phyloP scores from a whole-genome alignment of 2,113 vertebrate species.

The Geococcyx californianus region DNA sequence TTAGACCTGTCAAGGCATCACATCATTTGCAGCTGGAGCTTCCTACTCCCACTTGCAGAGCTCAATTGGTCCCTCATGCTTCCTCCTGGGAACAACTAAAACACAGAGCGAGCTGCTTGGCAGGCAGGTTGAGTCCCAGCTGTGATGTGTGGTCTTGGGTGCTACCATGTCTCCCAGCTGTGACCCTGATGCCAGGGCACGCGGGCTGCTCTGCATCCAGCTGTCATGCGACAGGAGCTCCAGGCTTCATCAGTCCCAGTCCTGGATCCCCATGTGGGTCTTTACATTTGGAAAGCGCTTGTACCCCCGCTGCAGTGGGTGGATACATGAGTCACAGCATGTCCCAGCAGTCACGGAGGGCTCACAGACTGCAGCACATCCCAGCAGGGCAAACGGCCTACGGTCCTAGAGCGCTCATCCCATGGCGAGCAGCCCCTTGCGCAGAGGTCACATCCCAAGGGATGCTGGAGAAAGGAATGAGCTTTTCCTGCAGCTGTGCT shows the following conservation, averaged over 20 bases:
- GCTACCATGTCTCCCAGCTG: not conserved
- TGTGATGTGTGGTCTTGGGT: not conserved
- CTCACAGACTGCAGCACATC: not conserved
- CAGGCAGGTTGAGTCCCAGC: not conserved
- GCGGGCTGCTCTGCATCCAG: not conserved
- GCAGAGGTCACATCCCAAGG: not conserved
- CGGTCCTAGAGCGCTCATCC: not conserved
- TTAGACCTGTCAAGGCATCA: not conserved
- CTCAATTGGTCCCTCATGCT: not conserved
- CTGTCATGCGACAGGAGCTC: rapidly evolving
- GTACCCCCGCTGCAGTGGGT: not conserved
- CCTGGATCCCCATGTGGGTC: not conserved
- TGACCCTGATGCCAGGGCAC: not conserved
- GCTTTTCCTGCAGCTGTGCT: not conserved
- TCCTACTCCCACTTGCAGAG: not conserved
- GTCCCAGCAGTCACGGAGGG: not conserved
- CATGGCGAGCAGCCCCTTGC: not conserved
- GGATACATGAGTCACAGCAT: not conserved
- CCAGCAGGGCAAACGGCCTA: not conserved
- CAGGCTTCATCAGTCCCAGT: not conserved
- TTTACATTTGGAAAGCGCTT: not conserved
- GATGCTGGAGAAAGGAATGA: not conserved
- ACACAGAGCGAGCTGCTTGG: not conserved
- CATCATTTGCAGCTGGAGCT: not conserved
- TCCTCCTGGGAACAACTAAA: not conserved